Percentiles rank a stretch among this genome's conserved stretches.
phyloP scores from a whole-genome alignment of 2,888 invertebrate species.

The Synergus itoensis region DNA sequence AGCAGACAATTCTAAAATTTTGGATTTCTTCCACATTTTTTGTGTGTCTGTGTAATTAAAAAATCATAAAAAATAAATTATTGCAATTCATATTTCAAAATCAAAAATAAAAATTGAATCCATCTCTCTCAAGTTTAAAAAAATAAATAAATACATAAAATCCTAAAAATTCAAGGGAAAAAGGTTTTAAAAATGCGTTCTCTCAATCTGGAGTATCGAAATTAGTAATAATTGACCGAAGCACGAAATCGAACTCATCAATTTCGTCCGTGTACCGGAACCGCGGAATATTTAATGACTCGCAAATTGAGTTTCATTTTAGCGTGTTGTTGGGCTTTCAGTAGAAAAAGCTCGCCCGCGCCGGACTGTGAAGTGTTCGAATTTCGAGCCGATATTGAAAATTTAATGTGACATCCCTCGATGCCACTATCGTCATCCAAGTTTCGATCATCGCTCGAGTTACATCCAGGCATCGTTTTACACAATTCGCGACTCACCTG shows the following conservation, averaged over 20 bases:
- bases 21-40: no score
- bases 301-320: constrained; percentile 29
- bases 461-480: constrained; percentile 31
- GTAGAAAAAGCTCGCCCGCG: constrained; percentile 19
- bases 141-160: no score
- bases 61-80: no score
- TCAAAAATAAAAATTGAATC: no score
- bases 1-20: no score
- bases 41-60: no score
- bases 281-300: constrained; percentile 33
- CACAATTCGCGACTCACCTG: constrained; percentile 39
- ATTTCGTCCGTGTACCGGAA: constrained; percentile 11
- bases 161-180: no score
- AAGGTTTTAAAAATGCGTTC: no score
- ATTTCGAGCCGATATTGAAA: constrained; percentile 19
- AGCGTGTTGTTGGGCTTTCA: constrained; percentile 26
- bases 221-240: constrained; percentile 23
- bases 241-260: constrained; percentile 20
- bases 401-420: constrained; percentile 2
- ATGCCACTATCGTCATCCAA: constrained; percentile 9
- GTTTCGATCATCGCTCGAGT: constrained; percentile 9
- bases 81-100: no score
- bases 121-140: no score
- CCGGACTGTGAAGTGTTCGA: neutral
- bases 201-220: neutral